Evolutionary conservation across 2,888 invertebrate species (phyloP).

Genomic region (Sepioteuthis lessoniana): DNA sequence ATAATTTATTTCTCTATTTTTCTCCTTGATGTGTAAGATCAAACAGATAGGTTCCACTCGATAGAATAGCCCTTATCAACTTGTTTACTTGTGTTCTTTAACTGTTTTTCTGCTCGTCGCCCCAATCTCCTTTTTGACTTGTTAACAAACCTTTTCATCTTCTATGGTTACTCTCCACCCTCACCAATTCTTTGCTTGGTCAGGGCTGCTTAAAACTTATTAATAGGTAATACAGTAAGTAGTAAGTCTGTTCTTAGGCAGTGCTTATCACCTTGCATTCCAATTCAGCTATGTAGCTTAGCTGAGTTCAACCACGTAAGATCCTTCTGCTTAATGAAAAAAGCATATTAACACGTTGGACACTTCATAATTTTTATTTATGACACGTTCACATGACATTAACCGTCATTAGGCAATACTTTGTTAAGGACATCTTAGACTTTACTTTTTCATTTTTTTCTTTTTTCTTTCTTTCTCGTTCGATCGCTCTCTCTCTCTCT

Average conservation of each 20-base stretch:
- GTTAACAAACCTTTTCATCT: neutral
- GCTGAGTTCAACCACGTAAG: too few species aligned
- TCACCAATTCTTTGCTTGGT: neutral
- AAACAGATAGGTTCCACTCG: neutral
- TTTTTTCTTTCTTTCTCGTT: rapidly evolving
- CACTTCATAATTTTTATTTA: too few species aligned
- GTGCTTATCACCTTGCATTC: neutral
- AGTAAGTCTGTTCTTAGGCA: neutral
- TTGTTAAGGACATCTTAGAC: too few species aligned
- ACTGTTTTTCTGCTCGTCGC: neutral
- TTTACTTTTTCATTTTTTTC: too few species aligned
- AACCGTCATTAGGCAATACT: too few species aligned
- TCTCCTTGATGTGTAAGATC: neutral
- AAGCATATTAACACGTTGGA: neutral
- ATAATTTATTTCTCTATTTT: neutral
- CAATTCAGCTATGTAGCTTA: neutral
- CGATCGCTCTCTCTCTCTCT: too few species aligned
- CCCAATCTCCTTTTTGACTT: neutral
- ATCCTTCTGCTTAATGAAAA: neutral
- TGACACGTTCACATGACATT: too few species aligned
- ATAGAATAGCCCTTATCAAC: too few species aligned
- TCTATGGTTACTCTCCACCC: neutral
- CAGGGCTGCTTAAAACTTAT: neutral
- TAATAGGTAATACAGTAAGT: neutral
- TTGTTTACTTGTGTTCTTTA: neutral